Evolutionary conservation across 2,888 invertebrate genomes (phyloP), one percentile per base, ranked within the genome.

Genomic region (Diaprepes abbreviatus): DNA sequence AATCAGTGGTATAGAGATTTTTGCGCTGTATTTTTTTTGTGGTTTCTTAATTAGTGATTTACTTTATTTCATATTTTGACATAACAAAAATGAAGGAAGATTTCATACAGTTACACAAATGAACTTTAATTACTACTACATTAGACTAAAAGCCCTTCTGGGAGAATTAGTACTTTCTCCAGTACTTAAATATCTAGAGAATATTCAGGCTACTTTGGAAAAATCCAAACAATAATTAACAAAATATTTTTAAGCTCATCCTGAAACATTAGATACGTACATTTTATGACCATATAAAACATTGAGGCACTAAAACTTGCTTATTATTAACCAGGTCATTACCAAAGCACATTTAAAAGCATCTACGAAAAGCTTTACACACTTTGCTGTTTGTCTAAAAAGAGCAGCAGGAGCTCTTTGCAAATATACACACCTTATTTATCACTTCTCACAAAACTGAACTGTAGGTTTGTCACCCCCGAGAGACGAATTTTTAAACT

Each of bases 391-490:
- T 45, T 12, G 24, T 45, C 45, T 21, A 45, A 45, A 45, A 12
- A 24, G 45, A 12, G 24, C 45, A n/a, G 24, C 24, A 45, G n/a
- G 10, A 43, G 43, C 17, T 31, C 59, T 31, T 19, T 33, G 17
- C 14, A 45, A 31, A 59, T 43, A 59, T 59, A 59, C 59, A 59
- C 59, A 59, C 59, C 59, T 59, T 57, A 10, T 38, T 12, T 45
- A n/a, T 28, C 59, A 59, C 59, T 59, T 31, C n/a, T 45, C 59
- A 59, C 59, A 59, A 45, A 59, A 59, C 45, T 59, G 14, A 57
- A 57, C 55, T 57, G 7, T 14, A 40, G 45, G 36, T 58, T 28
- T 58, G 59, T 59, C 59, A 59, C 31, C 31, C 63, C 63, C 54
- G 63, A 63, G 38, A 59, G 59, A 59, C 59, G 59, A 43, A 14